Base-by-base conservation (phyloP, 64 coral and sea anemone species). In the Acropora yongei region DNA sequence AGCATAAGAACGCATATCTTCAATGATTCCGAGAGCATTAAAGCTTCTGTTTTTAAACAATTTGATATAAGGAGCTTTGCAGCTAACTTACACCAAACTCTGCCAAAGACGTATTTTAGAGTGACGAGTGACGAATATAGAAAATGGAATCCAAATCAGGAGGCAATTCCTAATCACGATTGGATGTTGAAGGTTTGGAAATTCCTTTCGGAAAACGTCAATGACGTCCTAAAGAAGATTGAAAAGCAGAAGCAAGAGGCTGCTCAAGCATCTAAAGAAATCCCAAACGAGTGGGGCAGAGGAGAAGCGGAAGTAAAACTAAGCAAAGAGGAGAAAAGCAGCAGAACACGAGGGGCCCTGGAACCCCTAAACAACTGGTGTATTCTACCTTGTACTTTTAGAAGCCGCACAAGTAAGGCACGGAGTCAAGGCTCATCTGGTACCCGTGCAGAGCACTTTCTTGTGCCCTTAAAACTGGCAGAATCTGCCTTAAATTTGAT, bases 61-160 rank as follows among this genome's bases (percentile, higher is more conserved):
- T 78, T 94, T 76, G 87, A 82, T 83, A 68, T 94, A 2, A 1
- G 74, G 7, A 78, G 53, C 30, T 94, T 94, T 77, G 86, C 86
- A 12, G 47, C 44, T 44, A 89, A 77, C 30, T 66, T 94, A 42
- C 47, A 75, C 41, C 40, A 67, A 80, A 57, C 68, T 0, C 11
- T 94, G 1, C 45, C 86, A 41, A 5, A 49, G 30, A 55, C 82
- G 55, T 77, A 69, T 82, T 50, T 77, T 16, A 71, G 1, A n/a
- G n/a, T n/a, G n/a, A n/a, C n/a, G 6, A 84, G 45, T 67, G 66
- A 47, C 3, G 2, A 0, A 1, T 93, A 80, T 49, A 44, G 66
- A 8, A 46, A 46, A 8, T 94, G 92, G 92, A 55, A 30, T 6
- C 92, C 92, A 2, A 50, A 47, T 8, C 10, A 84, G 44, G 1